These are phyloP conservation scores for Euproctis similis DNA, from an alignment of 2,888 invertebrate genomes.

Conservation along the genomic window DNA sequence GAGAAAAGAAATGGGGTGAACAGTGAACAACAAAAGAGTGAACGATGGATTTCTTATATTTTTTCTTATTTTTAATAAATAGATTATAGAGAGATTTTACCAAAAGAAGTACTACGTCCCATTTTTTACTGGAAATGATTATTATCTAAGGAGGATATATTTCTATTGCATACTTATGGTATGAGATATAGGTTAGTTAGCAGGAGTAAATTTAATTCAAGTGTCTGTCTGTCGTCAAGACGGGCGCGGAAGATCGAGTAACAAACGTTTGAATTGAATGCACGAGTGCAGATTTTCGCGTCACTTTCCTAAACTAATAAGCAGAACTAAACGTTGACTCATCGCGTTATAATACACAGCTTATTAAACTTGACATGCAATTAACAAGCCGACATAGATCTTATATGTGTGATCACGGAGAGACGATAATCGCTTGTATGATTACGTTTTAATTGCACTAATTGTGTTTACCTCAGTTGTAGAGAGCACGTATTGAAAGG, in stretches of 20 bases:
- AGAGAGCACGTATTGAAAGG: conserved; percentile 22
- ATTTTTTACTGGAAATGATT: too few species aligned
- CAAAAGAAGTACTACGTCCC: too few species aligned
- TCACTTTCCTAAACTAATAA: conserved; percentile 45
- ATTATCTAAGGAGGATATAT: too few species aligned
- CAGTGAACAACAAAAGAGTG: too few species aligned
- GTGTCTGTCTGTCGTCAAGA: conserved; percentile 6
- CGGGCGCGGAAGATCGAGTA: conserved; percentile 6
- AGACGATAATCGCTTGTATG: conserved; percentile 13
- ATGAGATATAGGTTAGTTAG: too few species aligned
- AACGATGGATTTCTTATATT: too few species aligned
- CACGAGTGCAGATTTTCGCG: conserved; percentile 30
- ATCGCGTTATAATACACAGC: conserved; percentile 25
- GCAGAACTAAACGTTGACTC: conserved; percentile 37
- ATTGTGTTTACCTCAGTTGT: conserved; percentile 20
- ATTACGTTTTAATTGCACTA: conserved; percentile 27
- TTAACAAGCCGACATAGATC: conserved; percentile 13
- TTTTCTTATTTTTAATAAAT: too few species aligned
- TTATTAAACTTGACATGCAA: conserved; percentile 15
- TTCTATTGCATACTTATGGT: too few species aligned
- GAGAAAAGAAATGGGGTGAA: too few species aligned
- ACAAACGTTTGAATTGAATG: conserved; percentile 14
- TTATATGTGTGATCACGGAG: conserved; percentile 8
- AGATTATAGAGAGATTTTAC: too few species aligned
- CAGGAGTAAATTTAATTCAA: conserved; percentile 8